Percentiles rank a stretch among this genome's conserved stretches.
Evolutionary conservation across 2,113 vertebrate genomes (phyloP).

Genomic region (Narcine bancroftii): DNA sequence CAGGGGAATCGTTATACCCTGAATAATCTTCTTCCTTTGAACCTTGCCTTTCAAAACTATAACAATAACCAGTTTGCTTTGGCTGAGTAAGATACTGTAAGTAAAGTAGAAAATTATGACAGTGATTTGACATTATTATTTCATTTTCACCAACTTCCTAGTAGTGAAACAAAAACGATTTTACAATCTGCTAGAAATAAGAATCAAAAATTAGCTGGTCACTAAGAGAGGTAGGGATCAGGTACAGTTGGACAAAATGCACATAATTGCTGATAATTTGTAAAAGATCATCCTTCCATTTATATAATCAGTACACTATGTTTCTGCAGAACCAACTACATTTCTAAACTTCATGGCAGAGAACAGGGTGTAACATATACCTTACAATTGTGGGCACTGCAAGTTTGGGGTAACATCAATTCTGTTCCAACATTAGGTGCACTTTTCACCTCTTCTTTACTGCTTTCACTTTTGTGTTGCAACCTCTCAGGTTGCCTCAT

Average conservation of each 20-base stretch:
- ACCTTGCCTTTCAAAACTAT: not conserved
- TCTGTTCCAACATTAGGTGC: not conserved
- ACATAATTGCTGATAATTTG: not conserved
- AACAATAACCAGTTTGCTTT: not conserved
- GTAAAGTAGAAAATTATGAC: not conserved
- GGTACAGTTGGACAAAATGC: not conserved
- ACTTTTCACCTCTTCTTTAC: not conserved
- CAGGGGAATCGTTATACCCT: not conserved
- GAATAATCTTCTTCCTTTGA: not conserved
- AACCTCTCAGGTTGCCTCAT: not conserved
- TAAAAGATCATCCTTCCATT: not conserved
- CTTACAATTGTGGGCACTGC: not conserved
- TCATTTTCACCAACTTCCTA: not conserved
- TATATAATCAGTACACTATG: not conserved
- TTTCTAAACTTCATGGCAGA: not conserved
- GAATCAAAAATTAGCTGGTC: not conserved
- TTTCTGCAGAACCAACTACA: not conserved
- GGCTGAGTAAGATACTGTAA: not conserved
- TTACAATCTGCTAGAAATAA: not conserved
- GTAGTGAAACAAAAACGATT: not conserved
- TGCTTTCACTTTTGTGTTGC: constrained; percentile 4
- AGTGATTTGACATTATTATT: not conserved
- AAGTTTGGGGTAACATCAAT: not conserved
- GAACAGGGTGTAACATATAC: not conserved
- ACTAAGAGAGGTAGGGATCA: not conserved